Conservation (phyloP, 2,888 invertebrate species). For the Chymomyza fuscimana region DNA sequence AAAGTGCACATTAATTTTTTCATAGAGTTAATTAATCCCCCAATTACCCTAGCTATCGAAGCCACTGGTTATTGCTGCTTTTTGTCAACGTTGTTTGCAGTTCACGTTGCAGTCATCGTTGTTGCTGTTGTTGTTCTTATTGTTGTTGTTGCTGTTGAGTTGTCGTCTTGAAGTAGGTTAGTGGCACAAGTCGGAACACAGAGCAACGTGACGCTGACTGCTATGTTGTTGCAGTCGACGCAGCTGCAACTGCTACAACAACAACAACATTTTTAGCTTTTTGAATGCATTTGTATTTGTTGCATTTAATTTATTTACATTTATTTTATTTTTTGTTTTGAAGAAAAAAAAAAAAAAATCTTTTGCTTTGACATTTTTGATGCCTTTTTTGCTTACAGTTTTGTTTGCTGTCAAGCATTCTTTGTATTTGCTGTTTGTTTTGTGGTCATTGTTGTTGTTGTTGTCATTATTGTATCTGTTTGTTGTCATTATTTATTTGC, state of each 20-base stretch:
- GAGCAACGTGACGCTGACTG: constrained; percentile 57
- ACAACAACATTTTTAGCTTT: constrained; percentile 11
- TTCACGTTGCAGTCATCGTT: constrained; percentile 11
- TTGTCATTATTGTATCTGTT: constrained; percentile 17
- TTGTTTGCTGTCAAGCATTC: constrained; percentile 18
- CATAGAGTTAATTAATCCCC: too few species aligned
- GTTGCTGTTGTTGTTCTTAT: constrained; percentile 18
- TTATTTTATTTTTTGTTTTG: constrained; percentile 11
- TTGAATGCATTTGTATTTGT: constrained; percentile 58
- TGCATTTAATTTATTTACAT: constrained; percentile 65
- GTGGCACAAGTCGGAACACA: constrained; percentile 60
- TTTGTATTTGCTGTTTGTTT: background rate
- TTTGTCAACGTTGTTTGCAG: background rate
- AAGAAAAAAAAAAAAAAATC: background rate
- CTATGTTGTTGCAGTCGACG: constrained; percentile 26
- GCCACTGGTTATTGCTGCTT: background rate
- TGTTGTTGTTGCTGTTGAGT: constrained; percentile 44
- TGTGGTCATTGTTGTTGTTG: constrained; percentile 3
- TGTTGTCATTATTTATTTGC: constrained; percentile 38
- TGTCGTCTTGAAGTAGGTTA: constrained; percentile 70
- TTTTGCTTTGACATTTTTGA: constrained; percentile 60
- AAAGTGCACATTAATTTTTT: too few species aligned
- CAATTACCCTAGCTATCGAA: too few species aligned
- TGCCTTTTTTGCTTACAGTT: constrained; percentile 21
- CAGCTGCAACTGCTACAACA: constrained; percentile 22